Evolutionary conservation across 1,140 invertebrate genomes (phyloP), one percentile per base, ranked within the genome.

Genomic region (Apolygus lucorum): DNA sequence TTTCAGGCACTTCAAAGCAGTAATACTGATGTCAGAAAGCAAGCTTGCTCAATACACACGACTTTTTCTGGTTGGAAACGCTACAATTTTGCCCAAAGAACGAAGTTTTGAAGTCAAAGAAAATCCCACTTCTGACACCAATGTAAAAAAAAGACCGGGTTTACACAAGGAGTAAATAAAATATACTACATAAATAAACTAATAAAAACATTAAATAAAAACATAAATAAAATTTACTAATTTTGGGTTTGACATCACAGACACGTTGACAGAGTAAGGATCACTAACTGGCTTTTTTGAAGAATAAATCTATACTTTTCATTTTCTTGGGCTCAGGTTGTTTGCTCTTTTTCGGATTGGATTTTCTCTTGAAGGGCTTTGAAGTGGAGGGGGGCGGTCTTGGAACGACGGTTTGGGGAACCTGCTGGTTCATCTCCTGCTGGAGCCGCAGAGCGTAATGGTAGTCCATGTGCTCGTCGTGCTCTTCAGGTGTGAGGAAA

Each of bases 21-120:
- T 88, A 0, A 76, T 95, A n/a, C 82, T 89, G 72, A 81, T 86
- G n/a, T 79, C 81, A 13, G 81, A 83, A 13, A 83, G 84, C 1
- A 86, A 85, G 70, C 80, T 84, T 34, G 82, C 81, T 1, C 84
- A 88, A 62, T 87, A 91, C 71, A 77, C 82, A 11, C 82, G 89
- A 69, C 81, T 93, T 0, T 81, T 94, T 28, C 78, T 83, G 52
- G 89, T 89, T 2, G 91, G 91, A 0, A 87, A 85, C 2, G 91
- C 89, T 4, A 75, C 74, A 11, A 84, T 91, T 8, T 73, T 89
- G 0, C 81, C 86, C 72, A 80, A 82, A 24, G 81, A 78, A 82
- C 84, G 76, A 72, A n/a, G n/a, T n/a, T n/a, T n/a, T n/a, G n/a
- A n/a, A n/a, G n/a, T n/a, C n/a, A n/a, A n/a, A n/a, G n/a, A n/a